These are phyloP conservation scores for Parambassis ranga DNA, from an alignment of 2,797 vertebrate genomes.

Conservation along the genomic window DNA sequence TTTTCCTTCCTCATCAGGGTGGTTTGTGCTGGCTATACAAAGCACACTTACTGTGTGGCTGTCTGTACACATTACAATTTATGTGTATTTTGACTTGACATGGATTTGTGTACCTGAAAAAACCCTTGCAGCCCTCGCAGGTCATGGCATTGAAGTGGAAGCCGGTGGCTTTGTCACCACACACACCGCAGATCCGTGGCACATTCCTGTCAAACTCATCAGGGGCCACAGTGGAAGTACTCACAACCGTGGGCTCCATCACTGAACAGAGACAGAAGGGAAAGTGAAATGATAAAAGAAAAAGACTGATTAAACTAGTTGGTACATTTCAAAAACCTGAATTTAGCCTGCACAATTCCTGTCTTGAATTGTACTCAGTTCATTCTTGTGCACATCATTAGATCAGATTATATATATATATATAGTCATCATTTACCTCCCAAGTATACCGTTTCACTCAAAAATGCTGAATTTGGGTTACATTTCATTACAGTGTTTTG, in stretches of 20 bases:
- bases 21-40: not conserved
- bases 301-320: not conserved
- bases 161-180: slow-evolving; percentile 94
- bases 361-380: no score
- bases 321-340: no score
- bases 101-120: slow-evolving; percentile 88
- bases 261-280: slow-evolving; percentile 57
- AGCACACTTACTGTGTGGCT: not conserved
- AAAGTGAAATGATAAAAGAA: not conserved
- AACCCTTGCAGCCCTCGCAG: slow-evolving; percentile 98
- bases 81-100: not conserved
- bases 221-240: slow-evolving; percentile 82
- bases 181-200: slow-evolving; percentile 94
- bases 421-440: slow-evolving; percentile 4
- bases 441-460: slow-evolving; percentile 1
- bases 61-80: not conserved
- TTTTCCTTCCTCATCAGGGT: slow-evolving; percentile 5
- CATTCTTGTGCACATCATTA: no score
- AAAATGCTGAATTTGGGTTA: slow-evolving; percentile 45
- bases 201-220: slow-evolving; percentile 89
- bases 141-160: slow-evolving; percentile 99
- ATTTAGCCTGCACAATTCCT: no score
- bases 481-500: slow-evolving; percentile 52
- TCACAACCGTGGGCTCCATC: slow-evolving; percentile 85
- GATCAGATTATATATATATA: no score